Percentiles rank a stretch among this genome's conserved stretches.
phyloP scores from a whole-genome alignment of 2,888 invertebrate genomes.

The Elysia crispata region DNA sequence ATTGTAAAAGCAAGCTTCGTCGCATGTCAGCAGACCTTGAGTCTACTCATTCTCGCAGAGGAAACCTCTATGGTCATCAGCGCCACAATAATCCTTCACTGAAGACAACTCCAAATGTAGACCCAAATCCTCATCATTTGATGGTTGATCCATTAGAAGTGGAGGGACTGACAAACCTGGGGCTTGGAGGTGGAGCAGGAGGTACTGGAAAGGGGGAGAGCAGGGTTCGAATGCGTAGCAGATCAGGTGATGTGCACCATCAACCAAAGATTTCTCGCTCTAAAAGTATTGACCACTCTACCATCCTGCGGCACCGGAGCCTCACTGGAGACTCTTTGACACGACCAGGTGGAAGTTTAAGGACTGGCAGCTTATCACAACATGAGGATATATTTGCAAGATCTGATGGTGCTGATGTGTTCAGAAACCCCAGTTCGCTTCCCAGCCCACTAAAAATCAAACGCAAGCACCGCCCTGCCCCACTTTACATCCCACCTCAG shows the following conservation, averaged over 20 bases:
- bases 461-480: constrained; percentile 77
- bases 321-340: constrained; percentile 64
- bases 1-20: constrained; percentile 53
- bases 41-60: not conserved
- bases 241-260: constrained; percentile 66
- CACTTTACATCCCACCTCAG: constrained; percentile 78
- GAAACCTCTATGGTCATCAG: constrained; percentile 2
- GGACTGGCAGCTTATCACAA: constrained; percentile 49
- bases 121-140: constrained; percentile 26
- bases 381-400: constrained; percentile 60
- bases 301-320: constrained; percentile 64
- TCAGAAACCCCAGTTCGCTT: constrained; percentile 88
- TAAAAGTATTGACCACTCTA: constrained; percentile 66
- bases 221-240: constrained; percentile 63
- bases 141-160: constrained; percentile 43
- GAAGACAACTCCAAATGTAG: constrained; percentile 31
- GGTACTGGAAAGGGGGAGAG: not conserved
- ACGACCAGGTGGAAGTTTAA: constrained; percentile 60
- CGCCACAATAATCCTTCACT: constrained; percentile 42
- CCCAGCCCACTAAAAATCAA: constrained; percentile 72
- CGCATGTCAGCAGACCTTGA: constrained; percentile 61
- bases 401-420: constrained; percentile 85
- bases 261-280: constrained; percentile 60
- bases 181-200: no score
- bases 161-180: constrained; percentile 29